Evolutionary conservation across 2,888 invertebrate species (phyloP), one percentile per base, ranked within the genome.

Genomic region (Harpalus rufipes): DNA sequence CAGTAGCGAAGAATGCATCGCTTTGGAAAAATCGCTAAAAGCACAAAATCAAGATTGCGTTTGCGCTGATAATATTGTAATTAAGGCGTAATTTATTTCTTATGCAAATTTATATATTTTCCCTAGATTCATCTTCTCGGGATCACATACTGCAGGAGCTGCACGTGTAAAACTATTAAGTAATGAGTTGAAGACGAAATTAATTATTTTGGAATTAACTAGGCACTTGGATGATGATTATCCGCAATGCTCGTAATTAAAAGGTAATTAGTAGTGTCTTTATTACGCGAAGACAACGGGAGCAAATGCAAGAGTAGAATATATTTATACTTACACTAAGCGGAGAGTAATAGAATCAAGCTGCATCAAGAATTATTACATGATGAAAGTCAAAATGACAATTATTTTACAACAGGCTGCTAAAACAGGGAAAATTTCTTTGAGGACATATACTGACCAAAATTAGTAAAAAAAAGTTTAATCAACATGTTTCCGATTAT

Each of bases 231-330:
- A 78, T 10, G 56, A 78, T 78, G 78, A 82, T 82, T 82, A 82
- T 51, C 68, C 32, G 51, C 63, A 81, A 65, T 63, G 63, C 7
- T 41, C 65, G 81, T 82, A 82, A 82, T 82, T 82, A 82, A 82
- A 82, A 68, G 65, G 81, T 68, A 82, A 82, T 82, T 82, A 82
- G 41, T 56, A 72, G 44, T 21, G 58, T 72, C 68, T 82, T 63
- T 82, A 58, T 82, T 78, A 78, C 78, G 25, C 56, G 78, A 32
- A 78, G 56, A 78, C 58, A 78, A 78, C 78, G 78, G 25, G 72
- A 78, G 25, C 56, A 32, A 58, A 8, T 56, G 18, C 56, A 65
- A 72, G 10, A 51, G 39, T 41, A 44, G 32, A 72, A 44, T 58
- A 25, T 32, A 78, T 74, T 74, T 74, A 21, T 12, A 74, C 63